Evolutionary conservation across 2,113 vertebrate species (phyloP).

Genomic region (Bucco capensis): DNA sequence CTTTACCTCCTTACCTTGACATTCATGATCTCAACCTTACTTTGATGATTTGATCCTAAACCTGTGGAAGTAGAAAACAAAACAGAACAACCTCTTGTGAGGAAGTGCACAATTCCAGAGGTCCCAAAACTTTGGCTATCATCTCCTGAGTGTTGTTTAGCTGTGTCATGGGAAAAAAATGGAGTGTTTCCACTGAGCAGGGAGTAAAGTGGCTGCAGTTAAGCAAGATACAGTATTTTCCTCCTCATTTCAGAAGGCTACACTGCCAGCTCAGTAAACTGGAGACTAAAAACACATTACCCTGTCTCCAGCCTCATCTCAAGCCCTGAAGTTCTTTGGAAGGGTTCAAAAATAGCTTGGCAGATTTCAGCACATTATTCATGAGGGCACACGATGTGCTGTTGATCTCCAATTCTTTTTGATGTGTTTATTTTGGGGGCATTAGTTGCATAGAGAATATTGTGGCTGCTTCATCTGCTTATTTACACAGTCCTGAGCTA

Average conservation of each 20-base stretch:
- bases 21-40: background rate
- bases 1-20: background rate
- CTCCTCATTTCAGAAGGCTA: background rate
- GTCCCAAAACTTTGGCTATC: background rate
- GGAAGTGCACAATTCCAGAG: background rate
- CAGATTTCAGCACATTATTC: constrained; percentile 37
- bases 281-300: constrained; percentile 16
- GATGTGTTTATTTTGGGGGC: constrained; percentile 52
- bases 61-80: background rate
- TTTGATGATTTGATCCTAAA: background rate
- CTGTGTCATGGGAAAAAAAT: background rate
- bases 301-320: background rate
- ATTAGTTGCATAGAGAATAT: constrained; percentile 9
- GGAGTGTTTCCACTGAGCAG: background rate
- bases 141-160: background rate
- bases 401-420: constrained; percentile 56
- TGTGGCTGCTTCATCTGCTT: constrained; percentile 27
- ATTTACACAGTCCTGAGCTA: constrained; percentile 4
- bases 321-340: constrained; percentile 31
- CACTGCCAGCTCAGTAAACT: background rate
- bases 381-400: background rate
- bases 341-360: constrained; percentile 56
- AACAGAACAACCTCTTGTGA: background rate
- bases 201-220: background rate
- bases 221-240: background rate